phyloP scores from a whole-genome alignment of 2,797 vertebrate genomes.

The Acipenser transmontanus region DNA sequence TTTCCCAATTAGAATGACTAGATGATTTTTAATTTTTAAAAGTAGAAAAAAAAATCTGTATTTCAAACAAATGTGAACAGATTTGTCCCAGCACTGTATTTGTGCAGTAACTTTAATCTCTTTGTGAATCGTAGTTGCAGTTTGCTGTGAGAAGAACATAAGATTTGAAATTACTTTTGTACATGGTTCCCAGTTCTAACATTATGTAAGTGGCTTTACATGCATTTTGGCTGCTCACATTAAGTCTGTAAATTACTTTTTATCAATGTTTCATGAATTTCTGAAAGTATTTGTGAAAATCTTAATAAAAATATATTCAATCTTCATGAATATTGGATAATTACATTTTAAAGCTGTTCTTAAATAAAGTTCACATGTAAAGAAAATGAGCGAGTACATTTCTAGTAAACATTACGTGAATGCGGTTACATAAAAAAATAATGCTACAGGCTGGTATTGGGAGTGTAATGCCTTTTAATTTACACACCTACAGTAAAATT shows the following conservation, averaged over 20 bases:
- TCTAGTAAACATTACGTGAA: not conserved
- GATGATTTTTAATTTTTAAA: no score
- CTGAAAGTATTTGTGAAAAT: no score
- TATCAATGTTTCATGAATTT: not conserved
- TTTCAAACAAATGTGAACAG: not conserved
- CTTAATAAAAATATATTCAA: no score
- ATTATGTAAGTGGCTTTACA: not conserved
- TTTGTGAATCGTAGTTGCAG: no score
- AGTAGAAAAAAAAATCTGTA: no score
- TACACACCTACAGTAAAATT: no score
- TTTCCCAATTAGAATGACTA: no score
- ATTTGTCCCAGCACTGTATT: not conserved
- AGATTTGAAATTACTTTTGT: not conserved
- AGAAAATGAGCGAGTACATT: not conserved
- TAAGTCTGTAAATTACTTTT: not conserved
- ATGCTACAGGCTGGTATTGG: not conserved
- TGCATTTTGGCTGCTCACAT: not conserved
- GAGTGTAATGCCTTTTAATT: no score
- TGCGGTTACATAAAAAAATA: not conserved
- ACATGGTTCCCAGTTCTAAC: not conserved
- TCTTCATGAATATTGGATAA: not conserved
- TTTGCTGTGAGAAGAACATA: no score
- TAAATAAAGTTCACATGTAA: not conserved
- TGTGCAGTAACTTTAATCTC: no score
- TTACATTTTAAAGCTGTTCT: not conserved